Base-by-base conservation (phyloP, 1,140 invertebrate species). In the Melanaphis sacchari region DNA sequence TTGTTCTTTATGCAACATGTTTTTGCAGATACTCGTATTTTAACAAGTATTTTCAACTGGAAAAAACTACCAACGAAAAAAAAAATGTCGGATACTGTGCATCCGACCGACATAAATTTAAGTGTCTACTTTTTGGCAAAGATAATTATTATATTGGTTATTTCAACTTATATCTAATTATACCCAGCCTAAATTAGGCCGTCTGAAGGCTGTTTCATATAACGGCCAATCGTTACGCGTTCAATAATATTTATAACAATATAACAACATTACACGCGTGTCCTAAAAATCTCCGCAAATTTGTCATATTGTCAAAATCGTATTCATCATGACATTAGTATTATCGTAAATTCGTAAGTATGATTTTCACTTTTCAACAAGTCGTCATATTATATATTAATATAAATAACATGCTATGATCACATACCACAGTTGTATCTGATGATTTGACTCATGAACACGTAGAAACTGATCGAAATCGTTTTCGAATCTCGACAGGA, bases 121-220 rank as follows among this genome's bases (percentile, higher is more conserved):
- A 90, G 24, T 59, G 31, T 41, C 89, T 90, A 90, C 89, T 66
- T 66, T 31, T 90, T 66, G 52, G 88, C 49, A 38, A 40, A 59
- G 49, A 40, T 22, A 88, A 88, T 88, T 41, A 84, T 41, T 41
- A 40, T 88, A 88, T 88, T 46, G 85, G n/a, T 88, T 43, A 41
- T 88, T 89, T 41, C 52, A 66, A 90, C 54, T 59, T 90, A 59
- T 18, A 5, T 31, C 89, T 90, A 90, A 90, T 59, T 59, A 90
- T 38, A 66, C 88, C 88, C 49, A 54, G 88, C 88, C 88, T 54
- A n/a, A 31, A 90, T 31, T n/a, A 66, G 89, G 89, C 89, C 89
- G 89, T 90, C 89, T 90, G 89, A 59, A 90, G 89, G 89, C 89
- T 66, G 52, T 90, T 90, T 59, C 31, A n/a, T 59, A 66, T 59